These are phyloP conservation scores for Burhinus bistriatus DNA, from an alignment of 2,113 vertebrate species.

Conservation along the genomic window DNA sequence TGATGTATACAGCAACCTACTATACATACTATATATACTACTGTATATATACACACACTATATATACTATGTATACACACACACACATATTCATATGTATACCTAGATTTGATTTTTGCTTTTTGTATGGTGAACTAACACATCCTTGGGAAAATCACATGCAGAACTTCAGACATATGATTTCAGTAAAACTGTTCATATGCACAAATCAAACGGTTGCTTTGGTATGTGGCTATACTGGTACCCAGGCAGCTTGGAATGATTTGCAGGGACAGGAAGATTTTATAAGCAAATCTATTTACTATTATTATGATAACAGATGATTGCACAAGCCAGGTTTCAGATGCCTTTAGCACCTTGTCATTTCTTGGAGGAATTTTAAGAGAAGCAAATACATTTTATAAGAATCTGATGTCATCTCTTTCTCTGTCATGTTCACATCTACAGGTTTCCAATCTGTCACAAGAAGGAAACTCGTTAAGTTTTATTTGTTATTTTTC, in stretches of 20 bases:
- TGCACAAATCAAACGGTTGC: not conserved
- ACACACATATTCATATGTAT: too few relatives aligned
- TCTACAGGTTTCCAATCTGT: not conserved
- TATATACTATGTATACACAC: too few relatives aligned
- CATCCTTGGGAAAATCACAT: not conserved
- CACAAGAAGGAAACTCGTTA: not conserved
- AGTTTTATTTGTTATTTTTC: not conserved
- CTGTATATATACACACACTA: too few relatives aligned
- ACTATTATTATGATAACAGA: not conserved
- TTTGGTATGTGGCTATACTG: not conserved
- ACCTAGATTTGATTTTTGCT: not conserved
- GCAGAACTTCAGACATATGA: not conserved
- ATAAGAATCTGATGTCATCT: not conserved
- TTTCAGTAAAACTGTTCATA: not conserved
- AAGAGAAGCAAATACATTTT: not conserved
- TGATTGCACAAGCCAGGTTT: not conserved
- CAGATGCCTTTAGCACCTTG: not conserved
- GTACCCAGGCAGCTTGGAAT: not conserved
- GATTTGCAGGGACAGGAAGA: not conserved
- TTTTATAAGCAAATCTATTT: not conserved
- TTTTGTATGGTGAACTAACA: not conserved
- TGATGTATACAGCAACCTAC: too few relatives aligned
- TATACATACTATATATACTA: too few relatives aligned
- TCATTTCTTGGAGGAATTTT: not conserved
- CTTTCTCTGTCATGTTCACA: not conserved